Conservation (phyloP, 53 echinoderm and acorn worm genomes). For the Henricia sp. region DNA sequence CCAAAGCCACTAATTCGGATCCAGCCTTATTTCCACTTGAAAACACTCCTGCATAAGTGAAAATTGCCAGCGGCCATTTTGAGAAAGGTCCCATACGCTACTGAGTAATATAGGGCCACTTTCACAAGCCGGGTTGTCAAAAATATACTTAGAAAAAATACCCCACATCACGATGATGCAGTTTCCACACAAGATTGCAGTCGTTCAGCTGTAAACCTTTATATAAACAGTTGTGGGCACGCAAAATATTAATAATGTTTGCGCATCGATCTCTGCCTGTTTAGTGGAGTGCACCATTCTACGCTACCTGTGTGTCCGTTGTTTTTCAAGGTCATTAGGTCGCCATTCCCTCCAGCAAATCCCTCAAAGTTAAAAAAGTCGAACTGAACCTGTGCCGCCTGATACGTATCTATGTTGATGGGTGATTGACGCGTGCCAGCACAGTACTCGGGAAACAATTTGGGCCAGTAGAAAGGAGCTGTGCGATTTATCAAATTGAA, state of each 20-base stretch:
- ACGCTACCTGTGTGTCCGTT: slow-evolving; percentile 8
- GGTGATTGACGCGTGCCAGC: neutral
- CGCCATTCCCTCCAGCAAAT: neutral
- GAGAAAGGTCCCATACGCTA: no score
- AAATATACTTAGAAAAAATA: no score
- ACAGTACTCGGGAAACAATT: neutral
- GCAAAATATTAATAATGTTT: neutral
- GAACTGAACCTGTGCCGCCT: neutral
- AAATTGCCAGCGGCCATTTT: neutral
- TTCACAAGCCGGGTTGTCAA: no score
- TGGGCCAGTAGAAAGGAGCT: neutral
- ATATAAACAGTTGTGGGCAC: neutral
- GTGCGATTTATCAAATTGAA: no score
- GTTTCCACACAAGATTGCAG: neutral
- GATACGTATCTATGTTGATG: neutral
- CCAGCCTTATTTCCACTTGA: neutral
- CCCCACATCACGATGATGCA: neutral
- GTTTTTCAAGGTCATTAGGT: neutral
- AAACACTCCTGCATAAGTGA: neutral
- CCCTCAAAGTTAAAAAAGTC: neutral
- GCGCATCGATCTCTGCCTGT: neutral
- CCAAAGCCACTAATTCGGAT: no score
- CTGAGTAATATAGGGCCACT: no score
- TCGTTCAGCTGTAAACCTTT: neutral
- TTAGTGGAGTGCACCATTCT: no score